These are phyloP conservation scores for Alitta virens DNA, from an alignment of 2,888 invertebrate genomes.

Conservation along the genomic window DNA sequence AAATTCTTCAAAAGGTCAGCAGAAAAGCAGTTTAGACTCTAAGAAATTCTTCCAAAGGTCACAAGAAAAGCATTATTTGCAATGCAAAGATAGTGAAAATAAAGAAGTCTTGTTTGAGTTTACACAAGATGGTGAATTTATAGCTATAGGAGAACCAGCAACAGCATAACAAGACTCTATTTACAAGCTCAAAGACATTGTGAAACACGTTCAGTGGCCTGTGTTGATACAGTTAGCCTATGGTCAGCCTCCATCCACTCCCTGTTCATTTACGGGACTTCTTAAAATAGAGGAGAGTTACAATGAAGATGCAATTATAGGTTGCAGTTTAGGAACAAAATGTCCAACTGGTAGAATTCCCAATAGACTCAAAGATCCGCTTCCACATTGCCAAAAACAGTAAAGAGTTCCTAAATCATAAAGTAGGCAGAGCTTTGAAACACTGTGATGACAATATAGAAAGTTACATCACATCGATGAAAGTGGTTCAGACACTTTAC, in stretches of 20 bases:
- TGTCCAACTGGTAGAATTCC: conserved; percentile 45
- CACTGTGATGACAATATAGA: conserved; percentile 37
- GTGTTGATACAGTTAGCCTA: conserved; percentile 40
- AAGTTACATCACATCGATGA: conserved; percentile 42
- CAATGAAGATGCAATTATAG: conserved; percentile 38
- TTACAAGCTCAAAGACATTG: conserved; percentile 35
- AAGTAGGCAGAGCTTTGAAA: conserved; percentile 34
- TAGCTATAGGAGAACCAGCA: conserved; percentile 7
- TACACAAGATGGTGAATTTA: conserved; percentile 1
- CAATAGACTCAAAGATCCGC: conserved; percentile 33
- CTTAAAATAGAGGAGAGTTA: conserved; percentile 36
- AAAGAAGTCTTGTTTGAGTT: conserved; percentile 6
- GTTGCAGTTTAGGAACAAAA: conserved; percentile 38
- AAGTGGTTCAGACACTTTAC: conserved; percentile 36
- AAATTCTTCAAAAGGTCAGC: too few relatives aligned
- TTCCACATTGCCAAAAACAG: conserved; percentile 34
- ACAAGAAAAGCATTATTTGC: conserved; percentile 8
- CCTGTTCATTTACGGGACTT: conserved; percentile 42
- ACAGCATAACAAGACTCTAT: neutral
- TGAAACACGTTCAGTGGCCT: conserved; percentile 34
- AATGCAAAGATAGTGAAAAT: conserved; percentile 9
- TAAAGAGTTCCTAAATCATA: conserved; percentile 17
- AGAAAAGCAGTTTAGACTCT: conserved; percentile 1
- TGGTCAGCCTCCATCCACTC: conserved; percentile 40
- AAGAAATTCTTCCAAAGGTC: conserved; percentile 5